Percentiles rank a stretch among this genome's conserved stretches.
phyloP scores from a whole-genome alignment of 2,888 invertebrate genomes.

The Campopleginae sp. region DNA sequence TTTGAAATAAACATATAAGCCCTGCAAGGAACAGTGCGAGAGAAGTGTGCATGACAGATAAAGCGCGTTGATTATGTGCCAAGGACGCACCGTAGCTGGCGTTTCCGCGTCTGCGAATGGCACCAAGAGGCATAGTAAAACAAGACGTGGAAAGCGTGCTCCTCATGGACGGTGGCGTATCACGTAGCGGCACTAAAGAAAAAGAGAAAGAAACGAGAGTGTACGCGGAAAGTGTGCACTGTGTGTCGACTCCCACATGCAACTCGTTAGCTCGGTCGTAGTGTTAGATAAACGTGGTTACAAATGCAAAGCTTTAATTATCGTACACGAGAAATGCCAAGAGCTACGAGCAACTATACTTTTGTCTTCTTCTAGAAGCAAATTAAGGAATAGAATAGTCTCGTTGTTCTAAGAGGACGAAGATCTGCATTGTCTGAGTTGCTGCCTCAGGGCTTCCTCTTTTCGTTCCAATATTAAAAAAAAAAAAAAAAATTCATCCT shows the following conservation, averaged over 20 bases:
- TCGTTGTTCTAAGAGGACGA: slow-evolving; percentile 7
- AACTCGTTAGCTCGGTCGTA: slow-evolving; percentile 69
- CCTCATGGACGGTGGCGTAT: slow-evolving; percentile 13
- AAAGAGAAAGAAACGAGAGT: background rate
- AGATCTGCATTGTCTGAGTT: slow-evolving; percentile 23
- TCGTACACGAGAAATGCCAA: slow-evolving; percentile 52
- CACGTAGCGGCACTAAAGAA: background rate
- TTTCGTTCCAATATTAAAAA: slow-evolving; percentile 51
- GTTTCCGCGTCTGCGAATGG: slow-evolving; percentile 37
- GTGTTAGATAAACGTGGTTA: slow-evolving; percentile 71
- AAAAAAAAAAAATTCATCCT: no score
- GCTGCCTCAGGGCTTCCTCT: slow-evolving; percentile 5
- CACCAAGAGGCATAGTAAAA: slow-evolving; percentile 19
- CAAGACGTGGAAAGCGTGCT: slow-evolving; percentile 18
- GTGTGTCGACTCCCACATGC: slow-evolving; percentile 65
- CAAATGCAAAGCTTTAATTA: slow-evolving; percentile 75
- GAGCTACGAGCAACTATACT: background rate
- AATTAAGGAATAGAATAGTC: slow-evolving; percentile 23
- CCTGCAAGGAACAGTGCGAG: background rate
- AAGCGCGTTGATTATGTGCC: slow-evolving; percentile 20
- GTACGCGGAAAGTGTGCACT: background rate
- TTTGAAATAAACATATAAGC: background rate
- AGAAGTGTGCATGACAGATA: background rate
- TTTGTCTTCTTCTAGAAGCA: slow-evolving; percentile 39
- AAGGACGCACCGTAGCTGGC: slow-evolving; percentile 21